Percentiles rank a stretch among this genome's conserved stretches.
Conservation (phyloP, 2,113 vertebrate species). For the Serinus canaria region DNA sequence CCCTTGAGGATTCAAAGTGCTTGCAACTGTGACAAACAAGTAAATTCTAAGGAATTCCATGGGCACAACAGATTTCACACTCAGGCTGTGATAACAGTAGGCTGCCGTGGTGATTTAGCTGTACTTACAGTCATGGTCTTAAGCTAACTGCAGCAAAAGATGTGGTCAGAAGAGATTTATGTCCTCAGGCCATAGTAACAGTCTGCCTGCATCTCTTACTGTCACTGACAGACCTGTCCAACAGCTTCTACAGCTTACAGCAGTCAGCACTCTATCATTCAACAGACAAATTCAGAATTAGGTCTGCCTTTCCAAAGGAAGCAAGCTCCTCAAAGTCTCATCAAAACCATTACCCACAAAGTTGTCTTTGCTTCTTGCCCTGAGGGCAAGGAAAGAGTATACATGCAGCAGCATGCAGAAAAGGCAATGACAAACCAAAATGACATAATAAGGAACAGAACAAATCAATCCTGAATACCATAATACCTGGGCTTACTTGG, state of each 20-base stretch:
- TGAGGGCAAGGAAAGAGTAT: not conserved
- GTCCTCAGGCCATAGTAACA: constrained; percentile 4
- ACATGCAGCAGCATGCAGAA: not conserved
- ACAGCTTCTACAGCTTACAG: not conserved
- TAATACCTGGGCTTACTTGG: not conserved
- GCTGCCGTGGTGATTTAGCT: not conserved
- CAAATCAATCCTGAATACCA: not conserved
- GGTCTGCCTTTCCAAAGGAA: not conserved
- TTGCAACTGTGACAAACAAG: not conserved
- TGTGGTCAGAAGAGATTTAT: not conserved
- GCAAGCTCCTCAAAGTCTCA: not conserved
- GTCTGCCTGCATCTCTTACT: not conserved
- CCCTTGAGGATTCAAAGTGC: not conserved
- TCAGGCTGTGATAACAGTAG: not conserved
- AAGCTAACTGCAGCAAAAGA: not conserved
- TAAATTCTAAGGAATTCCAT: not conserved
- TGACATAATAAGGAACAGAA: not conserved
- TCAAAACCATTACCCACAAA: not conserved
- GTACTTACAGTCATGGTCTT: not conserved
- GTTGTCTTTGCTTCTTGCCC: not conserved
- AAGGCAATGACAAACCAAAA: not conserved
- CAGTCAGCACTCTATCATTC: not conserved
- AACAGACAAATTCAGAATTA: not conserved
- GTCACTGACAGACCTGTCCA: not conserved
- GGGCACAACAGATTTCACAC: not conserved